Evolutionary conservation across 2,888 invertebrate species (phyloP), one percentile per base, ranked within the genome.

Genomic region (Mystacides longicornis): DNA sequence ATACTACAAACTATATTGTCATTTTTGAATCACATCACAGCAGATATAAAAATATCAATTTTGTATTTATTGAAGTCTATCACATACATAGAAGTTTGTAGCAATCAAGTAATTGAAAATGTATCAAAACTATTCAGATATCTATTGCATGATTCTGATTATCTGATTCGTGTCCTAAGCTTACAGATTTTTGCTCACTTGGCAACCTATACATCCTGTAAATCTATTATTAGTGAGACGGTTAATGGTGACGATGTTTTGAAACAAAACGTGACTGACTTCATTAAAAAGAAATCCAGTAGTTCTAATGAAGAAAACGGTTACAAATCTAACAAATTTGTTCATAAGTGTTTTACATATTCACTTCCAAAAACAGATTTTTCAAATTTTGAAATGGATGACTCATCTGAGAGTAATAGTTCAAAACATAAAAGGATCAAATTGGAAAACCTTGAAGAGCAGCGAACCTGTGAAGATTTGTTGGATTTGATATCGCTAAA

Each of bases 341-440:
- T 5, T 21, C 55, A 55, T 18, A 55, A 51, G 46, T 55, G 55
- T 51, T 46, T 50, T 43, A 45, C 14, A 16, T 14, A 9, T 45
- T n/a, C 33, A 0, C 51, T 54, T n/a, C 64, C 22, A 59, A 53
- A 52, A 58, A 63, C 9, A 58, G 56, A 23, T 55, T 65, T 61
- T 56, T 70, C 61, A 55, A 70, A 72, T 63, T 73, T 74, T 54
- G 73, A 74, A 58, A 65, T 72, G 11, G 71, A 74, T 42, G 64
- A 66, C 16, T 58, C 72, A 42, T 70, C 71, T 60, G 68, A 67
- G 42, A 61, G 61, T 19, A 68, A 67, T 42, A 31, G 46, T 0
- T 63, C 62, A 71, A 73, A 50, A 73, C 75, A 65, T 57, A 75
- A 76, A 63, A 71, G 68, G 64, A 60, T 64, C 1, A 75, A 73